Evolutionary conservation across 2,888 invertebrate genomes (phyloP).

Genomic region (Diarsia brunnea): DNA sequence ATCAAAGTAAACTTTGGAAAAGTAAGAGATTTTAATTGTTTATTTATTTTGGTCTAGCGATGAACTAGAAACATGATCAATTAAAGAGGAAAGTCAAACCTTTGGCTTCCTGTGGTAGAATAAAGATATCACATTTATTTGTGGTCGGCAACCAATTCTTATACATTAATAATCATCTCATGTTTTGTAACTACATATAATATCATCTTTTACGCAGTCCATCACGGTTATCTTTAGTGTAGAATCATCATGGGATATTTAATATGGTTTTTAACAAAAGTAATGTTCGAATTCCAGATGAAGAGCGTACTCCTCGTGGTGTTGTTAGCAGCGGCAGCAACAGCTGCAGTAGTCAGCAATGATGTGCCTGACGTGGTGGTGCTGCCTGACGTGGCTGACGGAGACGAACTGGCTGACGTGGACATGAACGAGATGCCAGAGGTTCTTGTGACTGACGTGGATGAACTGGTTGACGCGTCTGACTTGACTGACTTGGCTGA

Average conservation of each 20-base stretch:
- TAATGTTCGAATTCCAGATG: conserved; percentile 34
- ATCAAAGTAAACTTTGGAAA: not conserved
- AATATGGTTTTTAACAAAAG: not conserved
- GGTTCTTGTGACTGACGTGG: not conserved
- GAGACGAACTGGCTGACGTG: not conserved
- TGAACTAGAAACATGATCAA: not conserved
- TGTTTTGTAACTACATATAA: not conserved
- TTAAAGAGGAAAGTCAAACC: not conserved
- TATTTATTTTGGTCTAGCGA: not conserved
- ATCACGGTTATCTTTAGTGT: not conserved
- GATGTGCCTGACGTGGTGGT: conserved; percentile 9
- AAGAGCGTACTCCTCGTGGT: conserved; percentile 21
- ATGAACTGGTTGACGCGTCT: not conserved
- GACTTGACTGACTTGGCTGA: not conserved
- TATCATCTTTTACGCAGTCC: not conserved
- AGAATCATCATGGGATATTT: not conserved
- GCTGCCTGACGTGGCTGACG: not conserved
- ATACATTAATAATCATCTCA: not conserved
- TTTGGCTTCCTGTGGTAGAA: not conserved
- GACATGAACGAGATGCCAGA: not conserved
- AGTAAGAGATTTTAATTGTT: not conserved
- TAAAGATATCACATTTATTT: not conserved
- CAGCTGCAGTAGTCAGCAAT: conserved; percentile 20
- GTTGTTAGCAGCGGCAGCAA: conserved; percentile 36
- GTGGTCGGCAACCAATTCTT: not conserved